Conservation (phyloP, 2,888 invertebrate genomes). For the Diaphora mendica region DNA sequence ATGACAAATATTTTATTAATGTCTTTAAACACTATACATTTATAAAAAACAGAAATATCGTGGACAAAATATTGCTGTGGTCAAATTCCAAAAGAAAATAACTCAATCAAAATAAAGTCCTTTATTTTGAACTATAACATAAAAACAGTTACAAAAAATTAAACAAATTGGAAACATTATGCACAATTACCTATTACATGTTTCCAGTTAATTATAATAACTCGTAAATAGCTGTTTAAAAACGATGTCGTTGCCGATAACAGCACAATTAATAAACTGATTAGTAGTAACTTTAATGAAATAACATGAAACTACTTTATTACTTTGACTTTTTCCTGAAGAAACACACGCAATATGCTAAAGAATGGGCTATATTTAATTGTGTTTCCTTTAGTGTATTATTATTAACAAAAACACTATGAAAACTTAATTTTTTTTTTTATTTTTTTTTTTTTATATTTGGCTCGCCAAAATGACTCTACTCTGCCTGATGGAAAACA, state of each 20-base stretch:
- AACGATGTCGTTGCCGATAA: conserved; percentile 6
- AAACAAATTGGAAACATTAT: conserved; percentile 1
- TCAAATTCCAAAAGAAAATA: neutral
- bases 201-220: neutral
- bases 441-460: too few relatives aligned
- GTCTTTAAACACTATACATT: neutral
- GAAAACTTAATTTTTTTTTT: too few relatives aligned
- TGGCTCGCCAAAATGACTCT: too few relatives aligned
- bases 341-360: neutral
- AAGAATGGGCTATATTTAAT: neutral
- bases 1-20: neutral
- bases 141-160: neutral
- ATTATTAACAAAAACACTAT: neutral
- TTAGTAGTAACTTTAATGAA: neutral
- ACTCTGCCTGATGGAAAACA: too few relatives aligned
- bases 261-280: conserved; percentile 1
- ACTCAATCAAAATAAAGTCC: neutral
- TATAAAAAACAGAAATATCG: neutral
- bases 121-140: neutral
- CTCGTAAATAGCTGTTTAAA: neutral
- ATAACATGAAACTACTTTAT: neutral
- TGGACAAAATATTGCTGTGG: too few relatives aligned
- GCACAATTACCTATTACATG: conserved; percentile 6
- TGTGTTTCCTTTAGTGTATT: neutral
- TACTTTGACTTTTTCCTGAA: neutral